Conservation (phyloP, 1,140 invertebrate species). For the Dinoponera quadriceps region DNA sequence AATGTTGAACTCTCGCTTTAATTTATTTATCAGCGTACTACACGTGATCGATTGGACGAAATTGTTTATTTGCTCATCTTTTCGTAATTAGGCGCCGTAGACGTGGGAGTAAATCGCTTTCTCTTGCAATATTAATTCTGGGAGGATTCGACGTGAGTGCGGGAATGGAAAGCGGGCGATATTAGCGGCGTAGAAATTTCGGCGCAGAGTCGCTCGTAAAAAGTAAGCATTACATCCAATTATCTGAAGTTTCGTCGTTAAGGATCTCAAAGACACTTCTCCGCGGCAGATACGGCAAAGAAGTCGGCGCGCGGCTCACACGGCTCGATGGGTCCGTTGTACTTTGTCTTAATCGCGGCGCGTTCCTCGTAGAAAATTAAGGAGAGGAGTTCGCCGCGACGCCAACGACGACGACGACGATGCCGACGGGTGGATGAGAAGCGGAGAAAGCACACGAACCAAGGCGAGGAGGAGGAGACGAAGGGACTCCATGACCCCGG, state of each 20-base stretch:
- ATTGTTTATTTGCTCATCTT: background rate
- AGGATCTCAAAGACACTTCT: conserved; percentile 32
- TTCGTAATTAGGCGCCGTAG: background rate
- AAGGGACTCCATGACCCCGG: conserved; percentile 10
- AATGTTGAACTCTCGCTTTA: background rate
- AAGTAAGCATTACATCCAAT: conserved; percentile 64
- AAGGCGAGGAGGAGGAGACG: conserved; percentile 2
- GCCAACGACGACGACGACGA: background rate
- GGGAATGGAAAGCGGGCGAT: background rate
- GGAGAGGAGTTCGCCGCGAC: conserved; percentile 36
- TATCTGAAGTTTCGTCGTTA: conserved; percentile 61
- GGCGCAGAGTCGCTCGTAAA: conserved; percentile 31
- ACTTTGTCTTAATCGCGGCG: conserved; percentile 59
- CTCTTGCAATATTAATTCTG: conserved; percentile 37
- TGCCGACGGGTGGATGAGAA: conserved; percentile 17
- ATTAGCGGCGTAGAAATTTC: conserved; percentile 17
- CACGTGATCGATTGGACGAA: background rate
- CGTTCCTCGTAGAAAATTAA: conserved; percentile 55
- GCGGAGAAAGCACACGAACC: background rate
- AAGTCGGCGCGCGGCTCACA: conserved; percentile 20
- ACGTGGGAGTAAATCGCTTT: background rate
- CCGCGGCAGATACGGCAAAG: conserved; percentile 17
- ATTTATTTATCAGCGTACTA: background rate
- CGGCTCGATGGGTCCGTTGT: conserved; percentile 57
- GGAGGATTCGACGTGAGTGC: background rate